Evolutionary conservation across 37 sponge, comb jelly and placozoan genomes (phyloP).

Genomic region (Crambe crambe): DNA sequence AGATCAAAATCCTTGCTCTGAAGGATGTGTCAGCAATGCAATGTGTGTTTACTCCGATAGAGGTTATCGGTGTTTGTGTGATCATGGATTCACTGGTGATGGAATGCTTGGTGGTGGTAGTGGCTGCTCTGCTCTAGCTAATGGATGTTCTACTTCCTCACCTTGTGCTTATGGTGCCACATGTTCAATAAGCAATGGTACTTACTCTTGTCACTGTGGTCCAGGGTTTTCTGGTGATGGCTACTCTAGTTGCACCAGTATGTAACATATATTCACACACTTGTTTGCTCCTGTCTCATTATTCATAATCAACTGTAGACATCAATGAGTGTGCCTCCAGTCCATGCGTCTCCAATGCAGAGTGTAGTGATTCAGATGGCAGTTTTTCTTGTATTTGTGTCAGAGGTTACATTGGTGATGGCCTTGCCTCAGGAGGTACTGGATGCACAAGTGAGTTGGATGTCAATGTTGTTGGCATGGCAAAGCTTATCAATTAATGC

Average conservation of each 20-base stretch:
- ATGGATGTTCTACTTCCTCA: not conserved
- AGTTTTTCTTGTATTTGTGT: not conserved
- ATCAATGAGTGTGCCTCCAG: conserved; percentile 12
- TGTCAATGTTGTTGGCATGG: not conserved
- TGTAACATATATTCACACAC: not conserved
- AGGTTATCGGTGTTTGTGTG: not conserved
- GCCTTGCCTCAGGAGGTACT: not conserved
- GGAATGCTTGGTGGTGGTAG: conserved; percentile 3
- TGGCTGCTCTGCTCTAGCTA: not conserved
- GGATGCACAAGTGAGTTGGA: not conserved
- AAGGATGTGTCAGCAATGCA: not conserved
- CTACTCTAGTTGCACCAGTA: not conserved
- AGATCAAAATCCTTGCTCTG: not conserved
- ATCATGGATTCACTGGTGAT: not conserved
- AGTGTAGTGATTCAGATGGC: not conserved
- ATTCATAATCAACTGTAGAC: too few relatives aligned
- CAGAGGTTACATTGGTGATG: not conserved
- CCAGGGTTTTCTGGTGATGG: not conserved
- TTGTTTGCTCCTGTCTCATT: not conserved
- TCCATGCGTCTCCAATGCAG: conserved; percentile 5
- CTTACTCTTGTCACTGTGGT: not conserved
- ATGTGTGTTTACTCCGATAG: not conserved
- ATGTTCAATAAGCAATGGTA: not conserved
- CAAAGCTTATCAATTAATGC: too few relatives aligned
- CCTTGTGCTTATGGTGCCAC: not conserved